Conservation (phyloP, 2,113 vertebrate species). For the Rhabdornis inornatus region DNA sequence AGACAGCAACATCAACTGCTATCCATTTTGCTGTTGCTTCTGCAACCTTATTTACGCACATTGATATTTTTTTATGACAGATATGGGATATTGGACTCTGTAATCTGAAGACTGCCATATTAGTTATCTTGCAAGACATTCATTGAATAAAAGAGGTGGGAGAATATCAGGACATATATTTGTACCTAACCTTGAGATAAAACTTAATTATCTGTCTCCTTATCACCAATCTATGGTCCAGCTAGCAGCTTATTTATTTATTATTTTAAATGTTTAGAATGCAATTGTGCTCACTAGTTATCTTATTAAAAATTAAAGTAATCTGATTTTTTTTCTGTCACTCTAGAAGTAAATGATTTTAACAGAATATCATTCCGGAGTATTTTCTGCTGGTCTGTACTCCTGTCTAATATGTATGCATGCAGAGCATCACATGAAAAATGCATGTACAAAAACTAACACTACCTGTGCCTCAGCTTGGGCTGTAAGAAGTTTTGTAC, state of each 20-base stretch:
- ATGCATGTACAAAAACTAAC: background rate
- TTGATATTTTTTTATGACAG: background rate
- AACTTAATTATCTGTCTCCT: background rate
- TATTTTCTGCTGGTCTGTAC: background rate
- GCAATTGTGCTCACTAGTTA: background rate
- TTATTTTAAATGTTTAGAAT: background rate
- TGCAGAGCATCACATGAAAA: background rate
- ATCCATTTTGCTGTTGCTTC: background rate
- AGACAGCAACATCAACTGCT: background rate
- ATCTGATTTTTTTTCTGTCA: background rate
- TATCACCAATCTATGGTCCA: background rate
- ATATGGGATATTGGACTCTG: background rate
- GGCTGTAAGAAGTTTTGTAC: background rate
- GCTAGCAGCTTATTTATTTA: background rate
- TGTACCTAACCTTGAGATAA: background rate
- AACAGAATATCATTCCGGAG: background rate
- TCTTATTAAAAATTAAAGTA: background rate
- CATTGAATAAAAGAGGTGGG: background rate
- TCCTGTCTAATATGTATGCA: background rate
- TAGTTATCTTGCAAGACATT: background rate
- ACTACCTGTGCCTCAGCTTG: background rate
- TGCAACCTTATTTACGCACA: background rate
- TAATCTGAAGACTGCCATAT: background rate
- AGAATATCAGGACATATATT: background rate
- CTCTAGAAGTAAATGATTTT: background rate